Evolutionary conservation across 2,888 invertebrate species (phyloP).

Genomic region (Ochropleura plecta): DNA sequence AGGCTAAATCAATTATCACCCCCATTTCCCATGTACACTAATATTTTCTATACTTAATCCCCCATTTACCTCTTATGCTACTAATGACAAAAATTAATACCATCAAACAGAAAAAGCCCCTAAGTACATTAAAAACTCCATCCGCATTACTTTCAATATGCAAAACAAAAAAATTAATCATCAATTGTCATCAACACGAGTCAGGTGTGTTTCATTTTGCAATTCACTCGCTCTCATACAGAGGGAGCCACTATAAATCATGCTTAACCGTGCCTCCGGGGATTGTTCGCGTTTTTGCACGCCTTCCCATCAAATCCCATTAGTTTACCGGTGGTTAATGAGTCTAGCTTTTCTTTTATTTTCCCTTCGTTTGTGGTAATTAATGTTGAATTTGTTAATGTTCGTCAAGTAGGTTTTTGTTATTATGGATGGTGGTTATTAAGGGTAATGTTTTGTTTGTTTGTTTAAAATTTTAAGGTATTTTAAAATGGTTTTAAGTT

Average conservation of each 20-base stretch:
- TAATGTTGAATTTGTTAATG: conserved; percentile 60
- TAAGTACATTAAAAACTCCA: neutral
- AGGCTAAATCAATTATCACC: neutral
- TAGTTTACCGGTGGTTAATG: conserved; percentile 70
- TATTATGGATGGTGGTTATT: conserved; percentile 23
- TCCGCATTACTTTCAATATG: conserved; percentile 31
- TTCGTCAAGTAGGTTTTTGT: conserved; percentile 51
- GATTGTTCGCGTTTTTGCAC: conserved; percentile 73
- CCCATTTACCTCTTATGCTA: neutral
- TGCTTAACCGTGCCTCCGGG: conserved; percentile 73
- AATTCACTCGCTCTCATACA: conserved; percentile 63
- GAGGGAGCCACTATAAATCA: conserved; percentile 72
- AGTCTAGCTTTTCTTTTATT: conserved; percentile 71
- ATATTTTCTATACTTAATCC: too few species aligned
- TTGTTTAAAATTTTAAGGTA: neutral
- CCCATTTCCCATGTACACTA: neutral
- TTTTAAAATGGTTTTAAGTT: neutral
- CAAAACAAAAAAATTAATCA: conserved; percentile 53
- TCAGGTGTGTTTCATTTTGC: conserved; percentile 67
- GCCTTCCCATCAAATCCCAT: conserved; percentile 72
- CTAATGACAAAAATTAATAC: neutral
- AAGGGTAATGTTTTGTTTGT: neutral
- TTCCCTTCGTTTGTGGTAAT: conserved; percentile 57
- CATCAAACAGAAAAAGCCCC: neutral
- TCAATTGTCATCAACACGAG: conserved; percentile 60